Evolutionary conservation across 2,797 vertebrate genomes (phyloP), one percentile per base, ranked within the genome.

Genomic region (Selene dorsalis): DNA sequence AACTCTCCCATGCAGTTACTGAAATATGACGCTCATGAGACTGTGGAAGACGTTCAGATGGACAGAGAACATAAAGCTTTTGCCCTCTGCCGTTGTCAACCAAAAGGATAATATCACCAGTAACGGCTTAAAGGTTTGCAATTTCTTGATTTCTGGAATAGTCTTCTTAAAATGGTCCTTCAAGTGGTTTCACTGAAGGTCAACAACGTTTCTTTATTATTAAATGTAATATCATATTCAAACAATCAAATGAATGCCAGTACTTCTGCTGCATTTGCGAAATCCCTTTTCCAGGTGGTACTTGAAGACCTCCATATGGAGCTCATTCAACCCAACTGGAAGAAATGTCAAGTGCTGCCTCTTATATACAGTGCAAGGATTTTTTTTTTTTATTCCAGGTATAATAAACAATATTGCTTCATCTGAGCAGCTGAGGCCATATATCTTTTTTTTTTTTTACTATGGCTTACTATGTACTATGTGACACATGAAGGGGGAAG

Each of bases 151-250:
- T 73, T 68, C 24, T 20, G 1, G 45, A 39, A 55, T 30, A 38
- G 22, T 59, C 16, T 11, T 26, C 4, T 41, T 41, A 38, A 56
- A 56, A 64, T n/a, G 3, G 7, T 61, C 24, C 12, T 62, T 73
- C n/a, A 58, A 74, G 62, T 80, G 41, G 58, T 45, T 35, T 58
- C 30, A 55, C 2, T 60, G 55, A 78, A 65, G 55, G 71, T 77
- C 80, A 83, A 69, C 48, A 66, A 35, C 32, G 48, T 69, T 50
- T 58, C 11, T 77, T 72, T 55, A n/a, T 60, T 48, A 59, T 64
- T 35, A 57, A 43, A 72, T 75, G 52, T 47, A 26, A 73, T 67
- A 72, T 56, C 28, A 28, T 53, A 69, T 58, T 70, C 26, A 58
- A 47, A 35, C 41, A 64, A 69, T 67, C 24, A 45, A 20, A 73